These are phyloP conservation scores for Macrosoma leucophasiata DNA, from an alignment of 2,888 invertebrate species.

Conservation along the genomic window DNA sequence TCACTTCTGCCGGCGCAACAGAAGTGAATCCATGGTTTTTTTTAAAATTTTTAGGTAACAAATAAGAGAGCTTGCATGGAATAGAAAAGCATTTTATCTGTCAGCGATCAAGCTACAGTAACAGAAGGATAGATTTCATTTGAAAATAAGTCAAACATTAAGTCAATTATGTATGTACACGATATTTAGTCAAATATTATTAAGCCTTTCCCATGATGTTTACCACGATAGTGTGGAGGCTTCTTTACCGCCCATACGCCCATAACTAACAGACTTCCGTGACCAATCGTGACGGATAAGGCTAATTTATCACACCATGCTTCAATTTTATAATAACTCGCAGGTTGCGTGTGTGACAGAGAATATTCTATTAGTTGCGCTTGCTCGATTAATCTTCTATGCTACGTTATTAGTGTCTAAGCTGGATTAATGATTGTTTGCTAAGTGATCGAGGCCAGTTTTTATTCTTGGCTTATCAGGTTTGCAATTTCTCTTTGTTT, in stretches of 20 bases:
- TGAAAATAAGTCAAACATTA: slow-evolving; percentile 1
- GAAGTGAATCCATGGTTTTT: no score
- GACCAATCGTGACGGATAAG: slow-evolving; percentile 72
- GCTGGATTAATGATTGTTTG: slow-evolving; percentile 68
- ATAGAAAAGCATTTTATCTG: no score
- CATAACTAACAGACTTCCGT: slow-evolving; percentile 44
- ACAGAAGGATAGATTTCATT: not conserved
- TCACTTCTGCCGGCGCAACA: no score
- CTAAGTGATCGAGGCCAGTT: slow-evolving; percentile 42
- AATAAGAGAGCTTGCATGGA: slow-evolving; percentile 2
- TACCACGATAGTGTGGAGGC: no score
- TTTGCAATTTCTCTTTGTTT: no score
- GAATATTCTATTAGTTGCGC: slow-evolving; percentile 67
- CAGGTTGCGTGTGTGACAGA: slow-evolving; percentile 69
- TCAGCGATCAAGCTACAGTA: slow-evolving; percentile 1
- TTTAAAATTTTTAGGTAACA: slow-evolving; percentile 6
- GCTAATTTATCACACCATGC: slow-evolving; percentile 66
- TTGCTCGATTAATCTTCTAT: slow-evolving; percentile 61
- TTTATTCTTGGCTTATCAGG: no score
- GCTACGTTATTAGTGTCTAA: slow-evolving; percentile 61
- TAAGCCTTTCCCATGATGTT: slow-evolving; percentile 17
- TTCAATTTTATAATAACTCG: slow-evolving; percentile 69
- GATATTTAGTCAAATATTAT: slow-evolving; percentile 2
- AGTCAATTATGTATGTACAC: not conserved
- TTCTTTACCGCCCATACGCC: slow-evolving; percentile 11